Evolutionary conservation across 1,140 invertebrate genomes (phyloP), one percentile per base, ranked within the genome.

Genomic region (Drosophila tani): DNA sequence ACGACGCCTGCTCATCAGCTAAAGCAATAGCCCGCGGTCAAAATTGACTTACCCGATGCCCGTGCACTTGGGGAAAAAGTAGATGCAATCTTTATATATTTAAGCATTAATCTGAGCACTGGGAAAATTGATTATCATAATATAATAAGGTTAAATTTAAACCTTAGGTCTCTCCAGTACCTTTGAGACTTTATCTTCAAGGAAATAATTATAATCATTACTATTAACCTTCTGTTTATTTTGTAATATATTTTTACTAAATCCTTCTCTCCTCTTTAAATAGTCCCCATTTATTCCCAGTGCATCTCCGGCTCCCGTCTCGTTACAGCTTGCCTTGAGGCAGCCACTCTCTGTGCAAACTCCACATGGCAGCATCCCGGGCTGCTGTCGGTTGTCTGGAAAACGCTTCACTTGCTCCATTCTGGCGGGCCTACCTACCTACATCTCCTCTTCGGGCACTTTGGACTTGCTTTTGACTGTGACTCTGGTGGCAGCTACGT

Each of bases 11-110:
- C 85, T 90, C 85, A 88, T 88, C 85, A 88, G 85, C 85, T 90
- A 90, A 79, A 73, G 85, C 81, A 88, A 88, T 90, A 88, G 78
- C 85, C 85, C 81, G 85, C 85, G 81, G 85, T 90, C 81, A 81
- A 70, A 84, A 79, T 81, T 88, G 77, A 88, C 73, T 87, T 81
- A 88, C 81, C 41, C 65, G 50, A 41, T 59, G 57, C 41, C 17
- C 45, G 32, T 19, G 57, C 60, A 69, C 73, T 63, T 29, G 32
- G 8, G 27, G 8, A 38, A 70, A 69, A 67, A 19, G 32, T 21
- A 60, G 8, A 7, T 43, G 3, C 12, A 19, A 47, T 21, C 3
- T 14, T 0, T 35, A 0, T 14, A 51, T 24, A 51, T 17, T 38
- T 38, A 6, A 6, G 32, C 0, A n/a, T 55, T 38, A 49, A 32